Evolutionary conservation across 2,888 invertebrate species (phyloP), one percentile per base, ranked within the genome.

Genomic region (Nomada goodeniana): DNA sequence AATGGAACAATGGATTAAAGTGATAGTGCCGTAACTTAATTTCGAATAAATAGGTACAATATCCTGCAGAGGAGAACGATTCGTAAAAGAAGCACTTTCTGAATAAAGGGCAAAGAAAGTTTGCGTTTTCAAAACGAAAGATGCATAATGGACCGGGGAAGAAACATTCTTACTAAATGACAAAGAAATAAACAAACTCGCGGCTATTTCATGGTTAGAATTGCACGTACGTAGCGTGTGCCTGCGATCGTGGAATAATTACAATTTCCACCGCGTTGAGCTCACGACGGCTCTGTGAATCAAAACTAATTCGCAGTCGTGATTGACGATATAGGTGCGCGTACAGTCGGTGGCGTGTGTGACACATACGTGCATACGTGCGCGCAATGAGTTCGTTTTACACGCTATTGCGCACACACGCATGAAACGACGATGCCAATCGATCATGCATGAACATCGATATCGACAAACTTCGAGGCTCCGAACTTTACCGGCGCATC

Each of bases 231-330:
- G 65, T 70, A 69, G 15, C 60, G 29, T n/a, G n/a, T 26, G 53
- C 60, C 36, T 10, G 50, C 42, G 57, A 60, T 65, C 61, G 29
- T 63, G n/a, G 42, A 29, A 47, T 67, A 65, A 78, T 65, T 65
- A 47, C 74, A 65, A 74, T 80, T 81, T 79, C 80, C 73, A 63
- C 52, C 69, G 59, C 80, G 64, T 64, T 70, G 65, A 60, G 50
- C 59, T 64, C 60, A 76, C 53, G 61, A 64, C 59, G 50, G 65
- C 29, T 57, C 59, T 53, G 52, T 61, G 79, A 73, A 60, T 84
- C 87, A 75, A 87, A 86, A 84, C 76, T 84, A 86, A 86, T 84
- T 86, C 77, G 67, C 72, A 61, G 50, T 55, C 68, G 50, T 69
- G 75, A 82, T 76, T 72, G 81, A 81, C 68, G 64, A 82, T 63